Evolutionary conservation across 2,888 invertebrate genomes (phyloP), one percentile per base, ranked within the genome.

Genomic region (Diaprepes abbreviatus): DNA sequence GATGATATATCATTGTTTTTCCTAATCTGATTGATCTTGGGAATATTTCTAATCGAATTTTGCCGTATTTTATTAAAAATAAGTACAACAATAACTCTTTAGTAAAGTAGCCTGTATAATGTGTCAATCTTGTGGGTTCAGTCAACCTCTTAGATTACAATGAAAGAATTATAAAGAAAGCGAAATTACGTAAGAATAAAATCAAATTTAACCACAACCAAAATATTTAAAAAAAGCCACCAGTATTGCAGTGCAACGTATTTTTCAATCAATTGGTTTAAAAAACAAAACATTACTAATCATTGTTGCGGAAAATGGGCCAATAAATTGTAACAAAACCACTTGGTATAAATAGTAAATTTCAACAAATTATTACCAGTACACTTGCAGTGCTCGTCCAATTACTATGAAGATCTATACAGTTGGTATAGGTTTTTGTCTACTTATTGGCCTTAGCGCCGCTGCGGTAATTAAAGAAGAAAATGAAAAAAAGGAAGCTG

Each of bases 161-260:
- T 74, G 77, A 70, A 75, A 76, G 36, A 57, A 21, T 54, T 16
- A 59, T 67, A 24, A 81, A 80, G 82, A 82, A 82, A 82, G 82
- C 81, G 21, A 12, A 73, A 78, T 82, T 82, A 81, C 78, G 78
- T 80, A 81, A 82, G 77, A 77, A 79, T 79, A 78, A 79, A 81
- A 81, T 78, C 77, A 74, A 48, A 66, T 52, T 19, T 52, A 38
- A 59, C 65, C 59, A 75, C 74, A 74, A 73, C 66, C 63, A 72
- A 67, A 67, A 76, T 66, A 67, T 72, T 71, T 66, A 71, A 77
- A 76, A 77, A 74, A 66, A 73, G 65, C 57, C 60, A 59, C 72
- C 71, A 70, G 66, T 75, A 75, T 77, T 77, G 74, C 77, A 77
- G 74, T 74, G 73, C 71, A 76, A 74, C 74, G 72, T 65, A 70